phyloP scores from a whole-genome alignment of 2,888 invertebrate genomes.

The Apamea monoglypha region DNA sequence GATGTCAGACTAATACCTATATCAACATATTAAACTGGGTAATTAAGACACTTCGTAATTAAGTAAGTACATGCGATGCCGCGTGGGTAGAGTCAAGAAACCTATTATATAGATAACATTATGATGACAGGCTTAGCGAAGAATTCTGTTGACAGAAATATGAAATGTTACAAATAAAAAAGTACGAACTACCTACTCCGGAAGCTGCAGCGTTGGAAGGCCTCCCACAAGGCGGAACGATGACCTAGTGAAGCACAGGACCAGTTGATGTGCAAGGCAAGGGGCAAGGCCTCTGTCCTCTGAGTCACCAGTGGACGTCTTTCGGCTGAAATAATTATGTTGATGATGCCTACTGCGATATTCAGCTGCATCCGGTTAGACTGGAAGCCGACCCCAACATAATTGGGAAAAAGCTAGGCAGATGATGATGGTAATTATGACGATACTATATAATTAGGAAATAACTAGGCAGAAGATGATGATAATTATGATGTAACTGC shows the following conservation, averaged over 20 bases:
- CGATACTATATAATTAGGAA: too few species aligned
- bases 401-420: neutral
- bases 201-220: neutral
- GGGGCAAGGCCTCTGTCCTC: neutral
- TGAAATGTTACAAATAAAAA: neutral
- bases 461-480: neutral
- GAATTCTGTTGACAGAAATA: neutral
- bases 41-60: constrained; percentile 13
- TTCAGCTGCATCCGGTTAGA: neutral
- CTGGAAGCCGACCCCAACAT: neutral
- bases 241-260: neutral
- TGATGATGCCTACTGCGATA: neutral
- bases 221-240: neutral
- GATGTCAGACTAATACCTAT: constrained; percentile 13
- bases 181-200: neutral
- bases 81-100: constrained; percentile 37
- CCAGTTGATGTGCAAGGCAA: neutral
- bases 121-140: neutral
- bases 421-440: neutral
- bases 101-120: constrained; percentile 11
- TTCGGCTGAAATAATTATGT: neutral
- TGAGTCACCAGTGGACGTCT: neutral
- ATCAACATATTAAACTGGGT: constrained; percentile 28
- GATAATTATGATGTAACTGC: too few species aligned
- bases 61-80: constrained; percentile 19